A percentile compares a stretch with the other conserved stretches of the same genome.
These are phyloP conservation scores for Pseudomyrmex pallidus DNA, from an alignment of 1,140 invertebrate species.

Conservation along the genomic window DNA sequence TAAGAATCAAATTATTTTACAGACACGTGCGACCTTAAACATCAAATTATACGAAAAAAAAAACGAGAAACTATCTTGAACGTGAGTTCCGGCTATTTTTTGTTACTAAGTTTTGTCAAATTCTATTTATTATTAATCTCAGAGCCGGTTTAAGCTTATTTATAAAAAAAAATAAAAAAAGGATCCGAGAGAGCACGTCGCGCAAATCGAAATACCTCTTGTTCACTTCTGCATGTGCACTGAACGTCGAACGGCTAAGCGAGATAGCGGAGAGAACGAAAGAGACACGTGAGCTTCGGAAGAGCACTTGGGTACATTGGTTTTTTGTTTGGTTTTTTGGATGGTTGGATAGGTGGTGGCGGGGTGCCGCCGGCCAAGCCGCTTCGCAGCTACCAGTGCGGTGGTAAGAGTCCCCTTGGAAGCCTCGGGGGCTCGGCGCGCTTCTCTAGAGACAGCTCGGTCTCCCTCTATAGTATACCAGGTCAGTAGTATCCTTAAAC, in stretches of 20 bases:
- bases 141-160: too few relatives aligned
- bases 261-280: conserved; percentile 38
- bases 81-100: not conserved
- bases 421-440: conserved; percentile 83
- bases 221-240: conserved; percentile 56
- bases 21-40: too few relatives aligned
- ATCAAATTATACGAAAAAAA: too few relatives aligned
- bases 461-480: conserved; percentile 87
- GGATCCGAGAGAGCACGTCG: not conserved
- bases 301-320: conserved; percentile 72
- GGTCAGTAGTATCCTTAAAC: conserved; percentile 84
- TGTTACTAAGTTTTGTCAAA: too few relatives aligned
- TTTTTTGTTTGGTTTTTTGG: conserved; percentile 78
- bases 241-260: conserved; percentile 52
- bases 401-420: conserved; percentile 83
- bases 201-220: conserved; percentile 8
- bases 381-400: conserved; percentile 83
- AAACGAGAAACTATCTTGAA: not conserved
- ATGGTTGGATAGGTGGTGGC: conserved; percentile 83
- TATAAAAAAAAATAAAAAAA: too few relatives aligned
- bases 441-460: conserved; percentile 84
- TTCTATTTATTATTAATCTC: too few relatives aligned
- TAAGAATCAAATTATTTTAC: too few relatives aligned
- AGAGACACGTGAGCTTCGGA: conserved; percentile 44
- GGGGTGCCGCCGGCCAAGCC: conserved; percentile 83